Evolutionary conservation across 2,797 vertebrate species (phyloP), one percentile per base, ranked within the genome.

Genomic region (Leptatherina wallacei): DNA sequence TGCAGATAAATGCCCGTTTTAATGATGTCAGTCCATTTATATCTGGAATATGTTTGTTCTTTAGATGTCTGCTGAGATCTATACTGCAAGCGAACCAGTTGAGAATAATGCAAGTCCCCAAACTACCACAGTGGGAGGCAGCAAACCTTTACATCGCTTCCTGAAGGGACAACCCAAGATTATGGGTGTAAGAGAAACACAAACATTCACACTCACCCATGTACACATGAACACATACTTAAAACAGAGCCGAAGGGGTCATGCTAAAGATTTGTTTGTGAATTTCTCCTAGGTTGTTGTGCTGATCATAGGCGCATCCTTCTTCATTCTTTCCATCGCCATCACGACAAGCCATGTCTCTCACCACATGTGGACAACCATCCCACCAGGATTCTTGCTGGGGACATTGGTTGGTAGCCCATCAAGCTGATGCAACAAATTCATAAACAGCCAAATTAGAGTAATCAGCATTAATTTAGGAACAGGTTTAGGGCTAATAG

Each of bases 121-220:
- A 58, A 27, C 52, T 33, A 73, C 56, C 44, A 54, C 72, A 35
- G 24, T 90, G 4, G 93, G 91, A 1, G 89, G 86, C 64, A 72
- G 20, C 71, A 95, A 95, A 85, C 93, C 93, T 24, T 68, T 95
- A 55, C 93, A 94, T 32, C 92, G 91, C 64, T 94, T 95, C 81
- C 75, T 94, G 24, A 91, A 80, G 71, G 89, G 86, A 3, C 89
- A 94, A 63, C 93, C 94, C 20, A 94, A 91, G 83, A 57, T 63
- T 33, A 57, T 85, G 57, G 94, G 94, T 7, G 93, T 95, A 71
- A 93, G 92, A 74, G 36, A 63, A 51, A 62, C 63, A 77, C 22
- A 62, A 24, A 63, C 69, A 40, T 52, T 60, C 14, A 66, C 63
- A 51, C 7, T 6, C 40, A 67, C 8, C 6, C 24, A 57, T 4